Conservation (phyloP, 2,888 invertebrate genomes). For the Machimus rusticus region DNA sequence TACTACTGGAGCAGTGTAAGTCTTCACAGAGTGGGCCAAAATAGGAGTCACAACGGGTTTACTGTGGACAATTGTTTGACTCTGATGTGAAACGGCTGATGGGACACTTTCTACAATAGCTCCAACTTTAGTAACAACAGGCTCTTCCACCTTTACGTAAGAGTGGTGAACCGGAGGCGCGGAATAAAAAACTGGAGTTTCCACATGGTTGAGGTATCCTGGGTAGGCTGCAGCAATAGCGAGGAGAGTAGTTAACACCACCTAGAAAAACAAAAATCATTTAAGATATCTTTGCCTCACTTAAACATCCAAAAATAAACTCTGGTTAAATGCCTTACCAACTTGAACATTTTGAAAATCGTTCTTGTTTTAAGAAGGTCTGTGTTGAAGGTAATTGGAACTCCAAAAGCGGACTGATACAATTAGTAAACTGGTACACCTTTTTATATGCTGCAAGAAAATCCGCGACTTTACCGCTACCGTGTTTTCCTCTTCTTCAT, state of each 20-base stretch:
- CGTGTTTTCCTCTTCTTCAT: background rate
- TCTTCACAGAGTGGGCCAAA: slow-evolving; percentile 50
- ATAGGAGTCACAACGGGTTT: slow-evolving; percentile 56
- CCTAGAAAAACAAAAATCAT: slow-evolving; percentile 52
- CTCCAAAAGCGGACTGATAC: slow-evolving; percentile 54
- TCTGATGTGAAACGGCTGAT: slow-evolving; percentile 63
- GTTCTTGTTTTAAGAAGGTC: slow-evolving; percentile 37
- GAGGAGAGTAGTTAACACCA: slow-evolving; percentile 71
- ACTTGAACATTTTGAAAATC: slow-evolving; percentile 59
- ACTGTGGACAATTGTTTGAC: slow-evolving; percentile 64
- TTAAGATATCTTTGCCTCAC: background rate
- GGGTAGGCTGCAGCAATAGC: slow-evolving; percentile 63
- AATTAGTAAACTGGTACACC: slow-evolving; percentile 27
- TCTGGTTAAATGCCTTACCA: slow-evolving; percentile 56
- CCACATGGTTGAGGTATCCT: slow-evolving; percentile 50
- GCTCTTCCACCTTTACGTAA: slow-evolving; percentile 50
- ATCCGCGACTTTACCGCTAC: background rate
- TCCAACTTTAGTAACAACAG: slow-evolving; percentile 54
- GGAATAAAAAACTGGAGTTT: slow-evolving; percentile 23
- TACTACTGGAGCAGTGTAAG: slow-evolving; percentile 53
- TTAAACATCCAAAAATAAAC: background rate
- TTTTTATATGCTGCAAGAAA: background rate
- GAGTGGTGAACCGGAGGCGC: slow-evolving; percentile 40
- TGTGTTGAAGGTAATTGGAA: slow-evolving; percentile 40
- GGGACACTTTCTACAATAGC: slow-evolving; percentile 54